These are phyloP conservation scores for Aptenodytes patagonicus DNA, from an alignment of 2,113 vertebrate genomes.

Conservation along the genomic window DNA sequence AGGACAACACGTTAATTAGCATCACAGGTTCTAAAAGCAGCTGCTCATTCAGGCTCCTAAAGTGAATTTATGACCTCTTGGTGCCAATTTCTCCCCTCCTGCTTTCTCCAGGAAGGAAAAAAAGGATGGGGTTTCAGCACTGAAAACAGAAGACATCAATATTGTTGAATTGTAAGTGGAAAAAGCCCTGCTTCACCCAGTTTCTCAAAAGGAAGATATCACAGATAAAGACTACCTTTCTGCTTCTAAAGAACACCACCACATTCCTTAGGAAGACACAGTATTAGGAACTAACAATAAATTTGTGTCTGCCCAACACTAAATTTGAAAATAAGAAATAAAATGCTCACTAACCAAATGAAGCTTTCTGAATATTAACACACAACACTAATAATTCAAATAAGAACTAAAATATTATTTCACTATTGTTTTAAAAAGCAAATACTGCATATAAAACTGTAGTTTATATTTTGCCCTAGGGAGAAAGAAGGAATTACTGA, in stretches of 20 bases:
- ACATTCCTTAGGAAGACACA: not conserved
- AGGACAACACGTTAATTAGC: not conserved
- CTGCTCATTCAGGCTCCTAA: not conserved
- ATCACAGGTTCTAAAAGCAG: not conserved
- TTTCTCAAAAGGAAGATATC: not conserved
- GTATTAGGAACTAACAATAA: not conserved
- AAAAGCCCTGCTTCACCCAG: not conserved
- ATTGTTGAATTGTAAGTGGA: not conserved
- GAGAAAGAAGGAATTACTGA: constrained; percentile 1
- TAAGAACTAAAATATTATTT: not conserved
- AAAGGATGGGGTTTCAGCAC: not conserved
- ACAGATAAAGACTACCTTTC: not conserved
- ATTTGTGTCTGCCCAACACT: not conserved
- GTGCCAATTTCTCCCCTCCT: not conserved
- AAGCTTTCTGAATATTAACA: not conserved
- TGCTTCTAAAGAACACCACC: not conserved
- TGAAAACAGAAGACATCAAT: not conserved
- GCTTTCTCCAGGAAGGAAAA: not conserved
- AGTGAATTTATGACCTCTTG: not conserved
- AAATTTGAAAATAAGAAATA: not conserved
- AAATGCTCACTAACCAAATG: not conserved
- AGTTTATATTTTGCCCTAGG: not conserved
- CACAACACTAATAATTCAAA: not conserved
- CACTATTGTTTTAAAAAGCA: not conserved
- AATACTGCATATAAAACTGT: not conserved